Conservation (phyloP, 1,140 invertebrate species). For the Bombus balteatus region DNA sequence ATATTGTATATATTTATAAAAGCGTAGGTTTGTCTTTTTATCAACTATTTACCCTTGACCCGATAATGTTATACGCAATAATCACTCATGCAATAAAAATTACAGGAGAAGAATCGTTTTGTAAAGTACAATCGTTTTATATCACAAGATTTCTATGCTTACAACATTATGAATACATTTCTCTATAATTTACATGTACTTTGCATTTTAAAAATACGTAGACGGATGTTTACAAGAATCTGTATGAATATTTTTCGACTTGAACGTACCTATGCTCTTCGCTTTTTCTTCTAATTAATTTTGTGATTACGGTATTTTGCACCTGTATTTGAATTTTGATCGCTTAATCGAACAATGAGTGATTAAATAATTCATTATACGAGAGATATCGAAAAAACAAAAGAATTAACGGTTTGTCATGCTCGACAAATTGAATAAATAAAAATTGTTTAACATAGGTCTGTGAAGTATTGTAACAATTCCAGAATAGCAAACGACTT, state of each 20-base stretch:
- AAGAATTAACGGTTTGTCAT: too few relatives aligned
- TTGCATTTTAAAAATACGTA: too few relatives aligned
- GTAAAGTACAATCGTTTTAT: not conserved
- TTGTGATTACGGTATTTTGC: not conserved
- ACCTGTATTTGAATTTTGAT: not conserved
- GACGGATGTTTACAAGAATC: too few relatives aligned
- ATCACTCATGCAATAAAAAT: not conserved
- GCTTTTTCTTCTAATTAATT: not conserved
- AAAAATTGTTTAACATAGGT: not conserved
- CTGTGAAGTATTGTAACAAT: not conserved
- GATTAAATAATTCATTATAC: not conserved
- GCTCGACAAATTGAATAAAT: not conserved
- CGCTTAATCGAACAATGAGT: not conserved
- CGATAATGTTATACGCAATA: not conserved
- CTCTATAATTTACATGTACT: not conserved
- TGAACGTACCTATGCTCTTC: not conserved
- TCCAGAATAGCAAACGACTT: not conserved
- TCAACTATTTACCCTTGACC: not conserved
- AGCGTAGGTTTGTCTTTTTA: not conserved
- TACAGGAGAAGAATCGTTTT: not conserved
- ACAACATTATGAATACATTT: not conserved
- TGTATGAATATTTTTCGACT: not conserved
- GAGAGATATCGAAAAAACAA: not conserved
- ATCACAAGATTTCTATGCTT: not conserved
- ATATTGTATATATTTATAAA: constrained; percentile 31